Percentiles rank a stretch among this genome's conserved stretches.
phyloP scores from a whole-genome alignment of 2,888 invertebrate species.

The Luperina nickerlii region DNA sequence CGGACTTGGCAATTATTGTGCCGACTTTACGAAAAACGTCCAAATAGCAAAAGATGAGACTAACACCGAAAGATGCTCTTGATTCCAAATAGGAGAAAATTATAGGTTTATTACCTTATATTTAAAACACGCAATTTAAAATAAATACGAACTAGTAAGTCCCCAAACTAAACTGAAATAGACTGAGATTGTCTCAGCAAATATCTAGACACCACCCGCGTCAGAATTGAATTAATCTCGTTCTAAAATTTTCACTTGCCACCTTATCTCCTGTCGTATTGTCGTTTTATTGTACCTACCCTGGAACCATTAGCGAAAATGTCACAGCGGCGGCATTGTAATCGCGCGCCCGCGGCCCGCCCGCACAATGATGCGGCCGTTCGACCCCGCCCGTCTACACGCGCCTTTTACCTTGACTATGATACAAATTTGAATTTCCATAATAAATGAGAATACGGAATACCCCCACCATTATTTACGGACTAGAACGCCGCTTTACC shows the following conservation, averaged over 20 bases:
- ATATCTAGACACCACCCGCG: constrained; percentile 66
- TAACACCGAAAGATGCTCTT: not conserved
- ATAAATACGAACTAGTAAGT: not conserved
- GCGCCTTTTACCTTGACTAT: constrained; percentile 86
- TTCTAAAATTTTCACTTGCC: constrained; percentile 89
- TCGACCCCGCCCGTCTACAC: constrained; percentile 84
- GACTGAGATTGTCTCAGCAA: constrained; percentile 51
- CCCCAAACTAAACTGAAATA: constrained; percentile 21
- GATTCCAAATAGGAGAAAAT: not conserved
- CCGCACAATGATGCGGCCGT: constrained; percentile 87
- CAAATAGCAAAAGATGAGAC: not conserved
- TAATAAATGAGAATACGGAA: constrained; percentile 85
- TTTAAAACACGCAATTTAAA: not conserved
- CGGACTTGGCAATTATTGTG: not conserved
- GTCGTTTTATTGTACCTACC: constrained; percentile 90
- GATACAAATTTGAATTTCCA: constrained; percentile 88
- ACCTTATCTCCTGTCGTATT: constrained; percentile 90
- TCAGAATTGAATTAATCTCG: constrained; percentile 87
- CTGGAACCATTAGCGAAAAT: constrained; percentile 90
- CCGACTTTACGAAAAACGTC: not conserved
- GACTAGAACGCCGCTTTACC: constrained; percentile 72
- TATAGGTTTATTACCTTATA: not conserved
- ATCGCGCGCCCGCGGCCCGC: constrained; percentile 84
- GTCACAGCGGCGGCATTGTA: constrained; percentile 89
- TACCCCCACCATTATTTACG: constrained; percentile 75